Base-by-base conservation (phyloP, 2,888 invertebrate species). In the Antitype chi region DNA sequence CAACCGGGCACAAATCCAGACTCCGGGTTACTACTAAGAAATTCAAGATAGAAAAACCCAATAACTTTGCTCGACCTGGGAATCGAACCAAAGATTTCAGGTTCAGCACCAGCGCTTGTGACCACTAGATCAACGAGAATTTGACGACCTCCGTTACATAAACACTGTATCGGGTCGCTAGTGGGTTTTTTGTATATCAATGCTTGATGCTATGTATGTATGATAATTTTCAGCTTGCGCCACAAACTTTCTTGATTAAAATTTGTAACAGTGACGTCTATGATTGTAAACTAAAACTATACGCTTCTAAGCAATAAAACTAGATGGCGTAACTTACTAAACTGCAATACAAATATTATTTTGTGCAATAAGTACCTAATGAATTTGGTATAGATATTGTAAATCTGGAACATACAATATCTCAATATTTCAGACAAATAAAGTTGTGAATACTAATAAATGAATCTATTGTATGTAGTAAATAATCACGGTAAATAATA, bases 261-360 rank as follows among this genome's bases (percentile, higher is more conserved):
- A 7, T 47, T 47, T 59, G 15, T 52, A 23, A 15, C 15, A 84
- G 64, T 1, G 73, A 59, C 81, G 84, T 84, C 81, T 84, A 52
- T 73, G 23, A 47, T 2, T 11, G 0, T 23, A 0, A 1, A 13
- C 9, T n/a, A 1, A 57, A 79, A 80, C 60, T 66, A 49, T 49
- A 13, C 2, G 23, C 7, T 25, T 69, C 23, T 38, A 25, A 0
- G 13, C 0, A n/a, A 32, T 32, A 32, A 55, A 38, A 72, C 62
- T 60, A 79, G 72, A 68, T 72, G 63, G 68, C 57, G 0, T 13
- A 5, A 25, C 9, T 7, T 43, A 20, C 4, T 38, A 20, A 69
- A n/a, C 15, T 17, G 15, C 23, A 32, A 53, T n/a, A 17, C 28
- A 25, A 28, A 32, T 23, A n/a, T n/a, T 47, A 32, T 9, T n/a